Percentiles rank a stretch among this genome's conserved stretches.
Conservation (phyloP, 2,888 invertebrate species). For the Dryobota labecula region DNA sequence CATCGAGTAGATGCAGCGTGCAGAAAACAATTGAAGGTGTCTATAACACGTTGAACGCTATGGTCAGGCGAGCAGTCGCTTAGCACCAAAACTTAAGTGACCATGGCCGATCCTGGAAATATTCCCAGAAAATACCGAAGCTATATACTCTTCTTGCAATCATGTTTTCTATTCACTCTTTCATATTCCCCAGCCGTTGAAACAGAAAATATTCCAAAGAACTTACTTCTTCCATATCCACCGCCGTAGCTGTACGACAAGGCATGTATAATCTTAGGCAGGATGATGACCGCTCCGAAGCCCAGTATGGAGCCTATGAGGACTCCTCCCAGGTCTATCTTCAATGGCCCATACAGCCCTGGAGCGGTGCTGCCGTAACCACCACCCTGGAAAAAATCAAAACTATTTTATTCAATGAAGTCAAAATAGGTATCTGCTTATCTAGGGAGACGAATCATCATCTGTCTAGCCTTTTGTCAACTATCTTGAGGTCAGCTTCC, state of each 20-base stretch:
- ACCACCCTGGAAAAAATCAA: constrained; percentile 75
- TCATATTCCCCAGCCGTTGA: no score
- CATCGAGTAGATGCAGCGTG: background rate
- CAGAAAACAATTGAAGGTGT: background rate
- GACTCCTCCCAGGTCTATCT: constrained; percentile 95
- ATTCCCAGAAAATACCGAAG: background rate
- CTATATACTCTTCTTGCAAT: background rate
- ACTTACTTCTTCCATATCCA: constrained; percentile 93
- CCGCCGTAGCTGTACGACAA: constrained; percentile 92
- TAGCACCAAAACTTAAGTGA: background rate
- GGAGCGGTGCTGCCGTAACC: constrained; percentile 85
- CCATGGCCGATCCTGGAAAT: background rate
- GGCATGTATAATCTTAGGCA: constrained; percentile 94
- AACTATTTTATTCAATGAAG: background rate
- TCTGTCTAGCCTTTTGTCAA: no score
- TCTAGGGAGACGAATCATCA: background rate
- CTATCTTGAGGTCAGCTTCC: no score
- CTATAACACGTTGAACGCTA: background rate
- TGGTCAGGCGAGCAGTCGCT: background rate
- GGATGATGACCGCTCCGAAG: constrained; percentile 94
- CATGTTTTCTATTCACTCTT: background rate
- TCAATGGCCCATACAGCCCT: constrained; percentile 93
- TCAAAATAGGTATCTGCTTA: background rate
- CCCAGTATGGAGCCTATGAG: constrained; percentile 95
- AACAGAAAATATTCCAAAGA: background rate